Evolutionary conservation across 2,888 invertebrate genomes (phyloP), one percentile per base, ranked within the genome.

Genomic region (Aphidius colemani): DNA sequence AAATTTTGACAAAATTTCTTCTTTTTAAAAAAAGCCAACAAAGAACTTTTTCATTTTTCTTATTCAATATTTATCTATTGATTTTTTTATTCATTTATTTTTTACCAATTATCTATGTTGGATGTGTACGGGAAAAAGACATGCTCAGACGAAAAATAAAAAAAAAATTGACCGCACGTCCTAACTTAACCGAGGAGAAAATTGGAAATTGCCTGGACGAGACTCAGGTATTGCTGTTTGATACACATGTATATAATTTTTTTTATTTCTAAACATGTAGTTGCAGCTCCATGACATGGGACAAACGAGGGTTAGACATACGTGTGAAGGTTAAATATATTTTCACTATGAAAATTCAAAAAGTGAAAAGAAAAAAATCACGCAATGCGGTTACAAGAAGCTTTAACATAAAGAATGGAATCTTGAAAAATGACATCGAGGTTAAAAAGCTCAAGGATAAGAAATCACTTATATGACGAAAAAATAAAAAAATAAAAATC

Each of bases 401-500:
- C 63, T 58, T 40, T 45, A 44, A 53, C 18, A 40, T 56, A 43
- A 53, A 53, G 41, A 48, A 53, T 59, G 44, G 46, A 53, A 59
- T 53, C 45, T 53, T 78, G 78, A 78, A 78, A 77, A 78, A 78
- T 77, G 78, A 74, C 77, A 66, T 68, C 30, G 62, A 64, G 66
- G 72, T 71, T 72, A 69, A 74, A 76, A 72, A 72, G 70, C 69
- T 66, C 69, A 72, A 72, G 75, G 78, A 75, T 76, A 78, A 78
- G 78, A 78, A 78, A 76, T 78, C 78, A 70, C 69, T 71, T 66
- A 66, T 60, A 68, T 66, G 30, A 30, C 5, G 30, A 30, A 30
- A 30, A 30, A 30, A 30, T 3, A 4, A 30, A 30, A 30, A 30
- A 30, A n/a, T n/a, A 30, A 30, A 30, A 30, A 30, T 30, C 30